Evolutionary conservation across 2,113 vertebrate genomes (phyloP), one percentile per base, ranked within the genome.

Genomic region (Sinocyclocheilus rhinocerous): DNA sequence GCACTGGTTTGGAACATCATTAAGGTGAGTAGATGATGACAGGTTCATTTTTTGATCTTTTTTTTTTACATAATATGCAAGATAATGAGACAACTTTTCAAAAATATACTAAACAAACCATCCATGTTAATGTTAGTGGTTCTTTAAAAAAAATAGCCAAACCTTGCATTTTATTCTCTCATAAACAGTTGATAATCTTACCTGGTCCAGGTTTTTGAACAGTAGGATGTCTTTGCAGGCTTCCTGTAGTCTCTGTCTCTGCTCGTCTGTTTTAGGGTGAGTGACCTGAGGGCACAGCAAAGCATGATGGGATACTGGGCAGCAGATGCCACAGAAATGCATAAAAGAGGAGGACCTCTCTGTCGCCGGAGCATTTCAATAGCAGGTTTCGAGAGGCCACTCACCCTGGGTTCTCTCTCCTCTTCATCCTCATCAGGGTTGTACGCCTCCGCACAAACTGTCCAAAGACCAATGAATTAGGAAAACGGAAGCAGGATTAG

Each of bases 361-460:
- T 36, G 36, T 36, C 36, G 36, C 36, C 36, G 36, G 36, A 36
- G 36, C 36, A 36, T 33, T 33, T 33, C 29, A 33, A 33, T 33
- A 33, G 29, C 52, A 88, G 6, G 61, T 55, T 57, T 20, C 9
- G n/a, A 85, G 50, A 45, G n/a, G n/a, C 22, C 76, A 45, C 92
- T 92, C 96, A 99, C 98, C 95, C 96, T 91, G 85, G 96, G 95
- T 88, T 99, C 98, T 88, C 95, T 92, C 12, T 99, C 98, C 0
- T 99, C 98, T 13, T 99, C 98, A 88, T 99, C 98, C 88, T 99
- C 98, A 94, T 99, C 98, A 48, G 98, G 98, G 92, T 99, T 99
- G 92, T 97, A 99, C n/a, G 98, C 95, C 94, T 99, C 98, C 87
- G 98, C 98, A 94, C 98, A 99, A 26, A 99, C 98, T 99, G 42